These are phyloP conservation scores for Scaptomyza flava DNA, from an alignment of 2,888 invertebrate genomes.

Conservation along the genomic window DNA sequence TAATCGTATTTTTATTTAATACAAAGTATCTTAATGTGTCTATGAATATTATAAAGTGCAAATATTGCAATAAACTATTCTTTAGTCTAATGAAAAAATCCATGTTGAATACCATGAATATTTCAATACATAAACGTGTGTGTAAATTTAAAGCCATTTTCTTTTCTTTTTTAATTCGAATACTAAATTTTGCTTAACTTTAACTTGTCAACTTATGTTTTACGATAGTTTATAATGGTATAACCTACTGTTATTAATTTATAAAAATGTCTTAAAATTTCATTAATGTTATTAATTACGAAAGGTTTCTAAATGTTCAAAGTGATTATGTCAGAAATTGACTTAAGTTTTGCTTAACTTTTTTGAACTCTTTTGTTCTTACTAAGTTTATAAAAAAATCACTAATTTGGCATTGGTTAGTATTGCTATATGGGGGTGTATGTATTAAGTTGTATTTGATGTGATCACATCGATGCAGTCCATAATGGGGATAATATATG, in stretches of 20 bases:
- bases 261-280: conserved; percentile 45
- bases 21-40: conserved; percentile 45
- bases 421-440: conserved; percentile 61
- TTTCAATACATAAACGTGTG: conserved; percentile 53
- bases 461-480: conserved; percentile 70
- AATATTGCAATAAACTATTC: conserved; percentile 55
- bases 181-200: conserved; percentile 51
- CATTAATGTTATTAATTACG: conserved; percentile 11
- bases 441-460: conserved; percentile 61
- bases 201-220: too few relatives aligned
- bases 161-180: conserved; percentile 36
- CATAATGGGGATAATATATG: conserved; percentile 36
- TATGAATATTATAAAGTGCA: conserved; percentile 43
- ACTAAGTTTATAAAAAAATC: conserved; percentile 62
- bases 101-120: conserved; percentile 50
- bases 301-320: conserved; percentile 52
- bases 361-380: conserved; percentile 32
- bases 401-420: conserved; percentile 72
- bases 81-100: conserved; percentile 50
- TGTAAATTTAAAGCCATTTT: conserved; percentile 69
- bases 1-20: conserved; percentile 26
- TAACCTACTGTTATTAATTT: conserved; percentile 26
- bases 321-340: conserved; percentile 74
- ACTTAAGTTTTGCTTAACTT: conserved; percentile 37
- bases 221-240: conserved; percentile 33